Conservation (phyloP, 1,140 invertebrate genomes). For the Drosophila lacteicornis region DNA sequence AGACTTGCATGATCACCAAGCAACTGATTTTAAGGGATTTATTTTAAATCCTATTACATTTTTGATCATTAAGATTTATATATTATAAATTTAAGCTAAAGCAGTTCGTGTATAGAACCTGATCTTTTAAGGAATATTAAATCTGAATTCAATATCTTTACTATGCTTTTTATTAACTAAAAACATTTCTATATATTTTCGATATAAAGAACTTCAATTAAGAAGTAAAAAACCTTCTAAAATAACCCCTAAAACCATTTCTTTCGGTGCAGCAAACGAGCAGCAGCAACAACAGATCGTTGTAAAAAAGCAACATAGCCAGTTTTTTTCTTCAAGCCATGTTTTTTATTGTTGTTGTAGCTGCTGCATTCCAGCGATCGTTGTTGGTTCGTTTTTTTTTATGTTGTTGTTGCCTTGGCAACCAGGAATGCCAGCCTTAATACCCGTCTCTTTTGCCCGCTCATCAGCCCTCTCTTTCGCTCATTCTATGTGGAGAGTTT, state of each 20-base stretch:
- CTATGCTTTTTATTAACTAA: not conserved
- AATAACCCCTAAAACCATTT: not conserved
- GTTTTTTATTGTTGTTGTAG: slow-evolving; percentile 36
- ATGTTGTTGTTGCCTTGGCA: slow-evolving; percentile 38
- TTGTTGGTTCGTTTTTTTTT: slow-evolving; percentile 10
- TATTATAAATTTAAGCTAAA: too few relatives aligned
- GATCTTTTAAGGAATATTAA: too few relatives aligned
- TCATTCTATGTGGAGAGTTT: slow-evolving; percentile 24
- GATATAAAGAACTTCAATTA: too few relatives aligned
- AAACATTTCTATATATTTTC: not conserved
- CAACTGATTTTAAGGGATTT: too few relatives aligned
- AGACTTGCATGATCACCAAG: too few relatives aligned
- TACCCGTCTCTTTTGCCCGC: slow-evolving; percentile 10
- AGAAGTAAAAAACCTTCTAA: too few relatives aligned
- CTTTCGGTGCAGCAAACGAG: slow-evolving; percentile 36
- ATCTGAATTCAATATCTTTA: not conserved
- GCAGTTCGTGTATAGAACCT: too few relatives aligned
- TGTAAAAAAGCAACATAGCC: slow-evolving; percentile 73
- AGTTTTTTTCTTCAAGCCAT: slow-evolving; percentile 63
- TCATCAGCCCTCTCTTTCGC: slow-evolving; percentile 12
- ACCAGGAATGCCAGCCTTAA: slow-evolving; percentile 40
- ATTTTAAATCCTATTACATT: too few relatives aligned
- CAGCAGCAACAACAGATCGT: slow-evolving; percentile 45
- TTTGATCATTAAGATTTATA: too few relatives aligned
- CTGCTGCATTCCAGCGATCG: slow-evolving; percentile 70